These are phyloP conservation scores for Bimastos eiseni DNA, from an alignment of 2,888 invertebrate genomes.

Conservation along the genomic window DNA sequence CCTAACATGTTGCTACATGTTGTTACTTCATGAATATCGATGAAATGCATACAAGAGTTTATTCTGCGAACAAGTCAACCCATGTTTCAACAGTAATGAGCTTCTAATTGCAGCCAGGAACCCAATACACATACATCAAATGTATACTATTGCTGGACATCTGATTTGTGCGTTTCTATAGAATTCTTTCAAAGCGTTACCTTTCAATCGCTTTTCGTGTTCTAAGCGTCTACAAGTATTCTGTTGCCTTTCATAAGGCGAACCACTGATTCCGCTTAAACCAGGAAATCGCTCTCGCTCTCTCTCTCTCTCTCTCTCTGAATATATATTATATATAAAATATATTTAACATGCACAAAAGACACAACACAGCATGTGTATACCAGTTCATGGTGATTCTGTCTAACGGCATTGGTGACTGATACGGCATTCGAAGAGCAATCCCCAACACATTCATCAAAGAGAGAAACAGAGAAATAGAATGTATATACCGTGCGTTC, in stretches of 20 bases:
- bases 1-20: too few species aligned
- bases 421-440: background rate
- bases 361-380: too few species aligned
- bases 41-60: background rate
- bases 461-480: too few species aligned
- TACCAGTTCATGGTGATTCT: background rate
- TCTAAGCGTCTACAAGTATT: background rate
- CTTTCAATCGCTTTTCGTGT: background rate
- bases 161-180: background rate
- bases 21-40: background rate
- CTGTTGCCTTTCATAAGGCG: background rate
- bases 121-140: background rate
- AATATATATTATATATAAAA: too few species aligned
- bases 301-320: too few species aligned
- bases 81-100: background rate
- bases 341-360: background rate
- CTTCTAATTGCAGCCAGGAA: background rate
- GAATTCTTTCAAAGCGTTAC: background rate
- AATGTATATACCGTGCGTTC: background rate
- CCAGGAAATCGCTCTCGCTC: background rate
- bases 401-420: background rate
- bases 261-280: background rate
- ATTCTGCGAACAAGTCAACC: background rate
- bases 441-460: background rate
- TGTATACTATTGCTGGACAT: background rate